Percentiles rank a stretch among this genome's conserved stretches.
Evolutionary conservation across 2,888 invertebrate species (phyloP).

Genomic region (Drosophila leonis): DNA sequence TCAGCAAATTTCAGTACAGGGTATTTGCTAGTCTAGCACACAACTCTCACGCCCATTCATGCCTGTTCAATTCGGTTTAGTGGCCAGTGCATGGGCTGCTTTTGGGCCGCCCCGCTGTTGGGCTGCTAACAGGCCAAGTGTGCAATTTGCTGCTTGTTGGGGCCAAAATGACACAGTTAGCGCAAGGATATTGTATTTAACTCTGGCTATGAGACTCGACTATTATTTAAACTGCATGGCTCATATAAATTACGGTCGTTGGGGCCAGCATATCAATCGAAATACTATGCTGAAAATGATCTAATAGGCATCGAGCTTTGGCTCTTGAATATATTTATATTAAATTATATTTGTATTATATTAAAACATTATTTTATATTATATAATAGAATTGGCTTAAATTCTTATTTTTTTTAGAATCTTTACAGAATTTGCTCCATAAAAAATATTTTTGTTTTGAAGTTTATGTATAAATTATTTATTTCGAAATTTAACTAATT

Average conservation of each 20-base stretch:
- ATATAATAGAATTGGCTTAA: too few species aligned
- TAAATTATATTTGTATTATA: background rate
- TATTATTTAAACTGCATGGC: slow-evolving; percentile 22
- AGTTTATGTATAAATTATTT: too few species aligned
- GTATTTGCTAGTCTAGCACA: background rate
- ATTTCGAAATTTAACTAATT: too few species aligned
- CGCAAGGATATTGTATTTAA: slow-evolving; percentile 42
- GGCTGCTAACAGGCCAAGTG: slow-evolving; percentile 43
- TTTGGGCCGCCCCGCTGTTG: slow-evolving; percentile 10
- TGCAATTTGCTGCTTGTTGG: slow-evolving; percentile 55
- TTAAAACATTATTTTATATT: too few species aligned
- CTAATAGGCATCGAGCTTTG: background rate
- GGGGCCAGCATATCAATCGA: background rate
- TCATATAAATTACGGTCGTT: background rate
- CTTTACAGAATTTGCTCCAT: too few species aligned
- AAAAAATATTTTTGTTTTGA: too few species aligned
- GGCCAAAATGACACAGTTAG: slow-evolving; percentile 49
- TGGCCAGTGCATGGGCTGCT: background rate
- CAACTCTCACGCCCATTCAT: background rate
- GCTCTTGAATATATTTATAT: background rate
- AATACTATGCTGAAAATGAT: background rate
- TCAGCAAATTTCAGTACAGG: background rate
- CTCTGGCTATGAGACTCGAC: slow-evolving; percentile 10
- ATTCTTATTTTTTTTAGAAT: background rate
- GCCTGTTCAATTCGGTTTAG: slow-evolving; percentile 36